Conservation (phyloP, 2,113 vertebrate species). For the Psittacus erithacus region DNA sequence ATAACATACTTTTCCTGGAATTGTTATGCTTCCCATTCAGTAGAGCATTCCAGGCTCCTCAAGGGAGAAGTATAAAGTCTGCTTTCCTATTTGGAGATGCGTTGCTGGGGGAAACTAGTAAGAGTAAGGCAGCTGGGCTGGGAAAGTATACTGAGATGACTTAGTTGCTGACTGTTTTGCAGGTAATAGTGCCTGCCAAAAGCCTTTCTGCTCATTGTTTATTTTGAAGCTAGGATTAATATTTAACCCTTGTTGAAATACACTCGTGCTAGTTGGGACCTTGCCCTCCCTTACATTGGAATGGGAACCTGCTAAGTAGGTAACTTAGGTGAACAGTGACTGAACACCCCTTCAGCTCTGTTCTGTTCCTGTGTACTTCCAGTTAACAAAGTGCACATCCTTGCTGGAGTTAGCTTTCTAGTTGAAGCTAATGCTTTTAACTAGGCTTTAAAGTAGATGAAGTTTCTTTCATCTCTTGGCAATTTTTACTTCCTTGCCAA, state of each 20-base stretch:
- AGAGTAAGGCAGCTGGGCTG: neutral
- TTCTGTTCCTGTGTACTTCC: neutral
- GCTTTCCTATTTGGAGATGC: neutral
- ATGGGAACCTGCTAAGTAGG: neutral
- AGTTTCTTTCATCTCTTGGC: neutral
- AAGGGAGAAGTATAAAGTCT: neutral
- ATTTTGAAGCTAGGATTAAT: conserved; percentile 7
- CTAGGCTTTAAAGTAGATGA: neutral
- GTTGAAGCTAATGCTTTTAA: neutral
- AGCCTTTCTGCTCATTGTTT: neutral
- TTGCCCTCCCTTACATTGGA: neutral
- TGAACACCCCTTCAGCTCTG: neutral
- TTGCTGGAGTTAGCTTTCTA: neutral
- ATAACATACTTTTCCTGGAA: neutral
- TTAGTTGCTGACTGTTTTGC: neutral
- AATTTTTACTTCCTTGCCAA: neutral
- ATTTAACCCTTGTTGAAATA: neutral
- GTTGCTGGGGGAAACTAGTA: neutral
- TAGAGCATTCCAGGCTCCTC: neutral
- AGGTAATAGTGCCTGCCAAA: neutral
- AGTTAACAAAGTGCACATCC: neutral
- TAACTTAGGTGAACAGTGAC: rapidly evolving
- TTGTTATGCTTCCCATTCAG: neutral
- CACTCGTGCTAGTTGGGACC: neutral
- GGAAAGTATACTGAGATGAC: neutral